Percentiles rank a stretch among this genome's conserved stretches.
Evolutionary conservation across 2,797 vertebrate species (phyloP).

Genomic region (Thamnophis elegans): DNA sequence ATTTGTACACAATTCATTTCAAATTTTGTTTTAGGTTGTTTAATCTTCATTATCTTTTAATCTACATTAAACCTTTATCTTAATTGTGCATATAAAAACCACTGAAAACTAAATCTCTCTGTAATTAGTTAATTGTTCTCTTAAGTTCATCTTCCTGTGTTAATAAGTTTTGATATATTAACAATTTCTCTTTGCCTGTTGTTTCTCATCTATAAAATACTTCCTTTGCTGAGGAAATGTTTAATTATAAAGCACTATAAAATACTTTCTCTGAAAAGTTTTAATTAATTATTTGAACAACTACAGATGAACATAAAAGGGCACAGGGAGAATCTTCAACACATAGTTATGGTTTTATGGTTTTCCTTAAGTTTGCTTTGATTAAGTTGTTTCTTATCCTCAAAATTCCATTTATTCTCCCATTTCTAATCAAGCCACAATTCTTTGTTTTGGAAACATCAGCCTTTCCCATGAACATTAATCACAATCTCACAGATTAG

Average conservation of each 20-base stretch:
- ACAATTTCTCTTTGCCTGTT: not conserved
- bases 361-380: not conserved
- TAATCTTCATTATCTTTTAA: not conserved
- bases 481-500: not conserved
- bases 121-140: not conserved
- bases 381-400: not conserved
- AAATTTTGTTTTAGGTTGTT: not conserved
- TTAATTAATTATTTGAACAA: slow-evolving; percentile 62
- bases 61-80: not conserved
- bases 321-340: slow-evolving; percentile 34
- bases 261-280: slow-evolving; percentile 1
- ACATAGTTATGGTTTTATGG: slow-evolving; percentile 18
- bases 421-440: not conserved
- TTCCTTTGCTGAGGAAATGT: slow-evolving; percentile 1
- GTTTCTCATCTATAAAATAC: not conserved
- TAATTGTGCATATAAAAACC: not conserved
- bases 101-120: not conserved
- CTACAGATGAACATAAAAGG: slow-evolving; percentile 17
- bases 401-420: not conserved
- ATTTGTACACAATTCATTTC: not conserved
- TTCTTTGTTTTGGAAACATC: not conserved
- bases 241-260: slow-evolving; percentile 51
- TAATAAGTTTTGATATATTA: not conserved
- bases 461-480: not conserved
- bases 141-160: not conserved